Evolutionary conservation across 2,113 vertebrate genomes (phyloP), one percentile per base, ranked within the genome.

Genomic region (Hemichromis elongatus): DNA sequence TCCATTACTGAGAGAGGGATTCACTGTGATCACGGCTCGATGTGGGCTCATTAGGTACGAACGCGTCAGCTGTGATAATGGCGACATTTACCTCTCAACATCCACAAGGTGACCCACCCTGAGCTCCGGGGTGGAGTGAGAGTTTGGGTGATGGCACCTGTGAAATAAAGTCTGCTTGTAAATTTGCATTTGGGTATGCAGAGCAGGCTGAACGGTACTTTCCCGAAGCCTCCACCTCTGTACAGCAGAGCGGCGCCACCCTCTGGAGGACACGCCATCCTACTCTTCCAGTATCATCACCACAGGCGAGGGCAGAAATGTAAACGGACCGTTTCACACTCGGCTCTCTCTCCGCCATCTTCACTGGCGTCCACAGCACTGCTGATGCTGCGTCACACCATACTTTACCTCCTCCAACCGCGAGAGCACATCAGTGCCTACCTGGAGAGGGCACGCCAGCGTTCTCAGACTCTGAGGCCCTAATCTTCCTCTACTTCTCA

Each of bases 41-140:
- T 16, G 11, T 16, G n/a, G 12, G 4, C 19, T 26, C 37, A 6
- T 24, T 2, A 68, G 12, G 61, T 42, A 4, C n/a, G 11, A 7
- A 0, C 33, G 12, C 6, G 7, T 68, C 61, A 42, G 5, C 1
- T 4, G 63, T 26, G 45, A 45, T 42, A 24, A 16, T 24, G 12
- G 37, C 2, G 4, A 40, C 11, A 4, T 68, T 14, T 68, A 24
- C 37, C 5, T 16, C 8, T 45, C 9, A 70, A 70, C 66, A 45
- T 70, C 37, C 42, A 45, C 63, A 45, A 0, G 40, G 37, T 0
- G 21, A 70, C 21, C 21, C 26, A 26, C 0, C 14, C 40, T 47
- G 40, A 45, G 9, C 40, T 47, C 9, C 5, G 0, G 13, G 21
- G 40, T 28, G 24, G 9, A 3, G 40, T 11, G 42, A 47, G 5